phyloP scores from a whole-genome alignment of 92 coral and sea anemone species.

The Phymanthus crucifer region DNA sequence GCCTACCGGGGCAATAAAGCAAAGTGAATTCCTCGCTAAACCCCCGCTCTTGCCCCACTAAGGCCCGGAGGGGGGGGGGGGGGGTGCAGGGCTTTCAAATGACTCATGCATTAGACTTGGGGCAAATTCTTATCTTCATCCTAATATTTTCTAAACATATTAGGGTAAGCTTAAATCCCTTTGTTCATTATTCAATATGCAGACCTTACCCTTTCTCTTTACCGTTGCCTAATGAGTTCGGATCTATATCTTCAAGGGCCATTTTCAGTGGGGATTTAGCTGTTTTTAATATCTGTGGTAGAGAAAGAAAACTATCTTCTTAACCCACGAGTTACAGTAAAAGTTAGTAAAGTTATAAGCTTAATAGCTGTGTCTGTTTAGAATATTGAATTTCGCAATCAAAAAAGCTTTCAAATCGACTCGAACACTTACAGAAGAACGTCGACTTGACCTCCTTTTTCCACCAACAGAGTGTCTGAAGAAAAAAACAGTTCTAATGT shows the following conservation, averaged over 20 bases:
- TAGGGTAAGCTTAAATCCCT: too few relatives aligned
- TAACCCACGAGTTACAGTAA: background rate
- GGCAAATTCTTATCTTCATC: too few relatives aligned
- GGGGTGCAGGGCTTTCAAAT: too few relatives aligned
- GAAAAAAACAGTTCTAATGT: background rate
- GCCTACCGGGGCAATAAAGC: too few relatives aligned
- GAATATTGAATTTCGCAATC: background rate
- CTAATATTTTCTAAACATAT: background rate
- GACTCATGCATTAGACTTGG: too few relatives aligned
- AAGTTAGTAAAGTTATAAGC: background rate
- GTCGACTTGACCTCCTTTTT: slow-evolving; percentile 64
- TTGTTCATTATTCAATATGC: too few relatives aligned
- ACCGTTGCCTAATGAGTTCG: slow-evolving; percentile 47
- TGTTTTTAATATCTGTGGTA: slow-evolving; percentile 63
- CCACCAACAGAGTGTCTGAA: slow-evolving; percentile 69
- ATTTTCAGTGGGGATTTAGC: slow-evolving; percentile 69
- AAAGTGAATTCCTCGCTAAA: too few relatives aligned
- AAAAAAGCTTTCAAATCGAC: background rate
- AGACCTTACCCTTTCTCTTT: slow-evolving; percentile 37
- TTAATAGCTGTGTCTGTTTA: too few relatives aligned
- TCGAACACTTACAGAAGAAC: slow-evolving; percentile 70
- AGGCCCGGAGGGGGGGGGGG: too few relatives aligned
- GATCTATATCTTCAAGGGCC: slow-evolving; percentile 69
- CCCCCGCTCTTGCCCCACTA: too few relatives aligned
- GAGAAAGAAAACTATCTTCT: background rate